Evolutionary conservation across 2,797 vertebrate species (phyloP).

Genomic region (Sebastolobus altivelis): DNA sequence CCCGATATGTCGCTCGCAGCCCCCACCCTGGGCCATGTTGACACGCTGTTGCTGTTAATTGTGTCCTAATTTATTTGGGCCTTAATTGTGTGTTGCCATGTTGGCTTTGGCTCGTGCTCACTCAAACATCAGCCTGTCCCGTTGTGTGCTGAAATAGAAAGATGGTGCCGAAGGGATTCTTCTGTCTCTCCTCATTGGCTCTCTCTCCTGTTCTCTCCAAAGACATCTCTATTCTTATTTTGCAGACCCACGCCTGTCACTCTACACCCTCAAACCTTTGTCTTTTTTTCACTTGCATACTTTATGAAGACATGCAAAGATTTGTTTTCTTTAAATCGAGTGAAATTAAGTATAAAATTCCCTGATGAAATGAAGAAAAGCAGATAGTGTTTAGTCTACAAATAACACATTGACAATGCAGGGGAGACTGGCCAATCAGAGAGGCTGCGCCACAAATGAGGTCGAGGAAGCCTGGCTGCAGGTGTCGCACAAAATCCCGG

Average conservation of each 20-base stretch:
- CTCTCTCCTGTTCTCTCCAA: slow-evolving; percentile 15
- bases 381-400: background rate
- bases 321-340: background rate
- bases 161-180: slow-evolving; percentile 48
- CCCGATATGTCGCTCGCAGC: slow-evolving; percentile 70
- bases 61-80: slow-evolving; percentile 74
- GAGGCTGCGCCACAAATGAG: slow-evolving; percentile 46
- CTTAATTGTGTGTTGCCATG: slow-evolving; percentile 76
- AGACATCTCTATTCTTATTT: slow-evolving; percentile 25
- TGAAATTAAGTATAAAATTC: background rate
- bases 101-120: slow-evolving; percentile 72
- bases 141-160: slow-evolving; percentile 56
- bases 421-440: slow-evolving; percentile 33
- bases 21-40: slow-evolving; percentile 54
- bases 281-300: background rate
- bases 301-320: background rate
- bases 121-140: slow-evolving; percentile 66
- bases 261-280: slow-evolving; percentile 6
- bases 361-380: background rate
- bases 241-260: slow-evolving; percentile 12
- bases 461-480: slow-evolving; percentile 47
- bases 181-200: slow-evolving; percentile 7
- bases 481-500: slow-evolving; percentile 55
- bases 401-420: background rate
- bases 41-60: slow-evolving; percentile 62